Conservation (phyloP, 2,888 invertebrate species). For the Pandemis heparana region DNA sequence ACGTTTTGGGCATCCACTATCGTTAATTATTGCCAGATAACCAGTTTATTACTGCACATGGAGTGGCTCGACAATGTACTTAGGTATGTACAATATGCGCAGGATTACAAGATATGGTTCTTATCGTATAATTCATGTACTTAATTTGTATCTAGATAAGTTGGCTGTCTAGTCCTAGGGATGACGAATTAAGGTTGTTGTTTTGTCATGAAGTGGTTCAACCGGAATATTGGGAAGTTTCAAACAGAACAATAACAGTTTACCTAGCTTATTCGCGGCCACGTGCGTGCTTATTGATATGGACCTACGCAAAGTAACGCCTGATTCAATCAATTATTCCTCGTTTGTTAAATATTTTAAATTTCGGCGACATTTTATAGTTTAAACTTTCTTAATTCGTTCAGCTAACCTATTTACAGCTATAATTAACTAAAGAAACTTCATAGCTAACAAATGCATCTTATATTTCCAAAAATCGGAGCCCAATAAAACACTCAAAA, state of each 20-base stretch:
- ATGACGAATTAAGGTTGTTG: background rate
- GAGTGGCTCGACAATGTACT: conserved; percentile 71
- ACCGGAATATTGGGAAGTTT: no score
- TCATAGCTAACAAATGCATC: background rate
- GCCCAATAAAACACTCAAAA: conserved; percentile 25
- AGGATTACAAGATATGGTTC: conserved; percentile 60
- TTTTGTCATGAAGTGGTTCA: background rate
- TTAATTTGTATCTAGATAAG: conserved; percentile 29
- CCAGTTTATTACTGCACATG: conserved; percentile 70
- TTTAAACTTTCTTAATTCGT: background rate
- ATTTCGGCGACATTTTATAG: no score
- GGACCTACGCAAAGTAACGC: no score
- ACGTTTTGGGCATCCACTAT: conserved; percentile 75
- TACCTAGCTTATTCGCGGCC: no score
- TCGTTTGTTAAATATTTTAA: no score
- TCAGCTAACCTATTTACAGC: background rate
- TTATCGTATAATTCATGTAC: conserved; percentile 42
- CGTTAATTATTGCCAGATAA: conserved; percentile 83
- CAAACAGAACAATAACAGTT: no score
- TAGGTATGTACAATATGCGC: conserved; percentile 61
- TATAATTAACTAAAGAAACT: background rate
- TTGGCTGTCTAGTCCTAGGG: conserved; percentile 11
- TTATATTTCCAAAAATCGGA: conserved; percentile 6
- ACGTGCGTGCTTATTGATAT: no score
- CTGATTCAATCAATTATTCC: no score